phyloP scores from a whole-genome alignment of 92 coral and sea anemone genomes.

The Ricordea florida region DNA sequence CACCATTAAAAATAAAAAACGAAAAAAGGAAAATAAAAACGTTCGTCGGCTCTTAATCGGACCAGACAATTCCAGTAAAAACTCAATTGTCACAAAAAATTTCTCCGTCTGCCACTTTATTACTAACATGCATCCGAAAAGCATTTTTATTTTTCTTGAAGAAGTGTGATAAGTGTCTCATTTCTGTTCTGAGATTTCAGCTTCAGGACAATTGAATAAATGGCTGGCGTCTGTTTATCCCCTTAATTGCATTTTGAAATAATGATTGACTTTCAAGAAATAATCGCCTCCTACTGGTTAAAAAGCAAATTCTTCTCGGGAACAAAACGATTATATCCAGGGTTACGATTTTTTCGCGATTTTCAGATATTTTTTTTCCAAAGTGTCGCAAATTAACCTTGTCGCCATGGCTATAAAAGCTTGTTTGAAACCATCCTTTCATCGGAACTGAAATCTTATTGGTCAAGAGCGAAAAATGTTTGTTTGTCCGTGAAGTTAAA shows the following conservation, averaged over 20 bases:
- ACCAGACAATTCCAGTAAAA: too few species aligned
- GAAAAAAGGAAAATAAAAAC: too few species aligned
- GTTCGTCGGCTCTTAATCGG: too few species aligned
- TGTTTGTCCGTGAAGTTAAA: slow-evolving; percentile 22
- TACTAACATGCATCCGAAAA: too few species aligned
- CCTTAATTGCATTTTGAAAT: neutral
- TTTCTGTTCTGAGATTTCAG: neutral
- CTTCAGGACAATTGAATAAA: neutral
- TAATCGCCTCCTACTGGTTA: slow-evolving; percentile 2
- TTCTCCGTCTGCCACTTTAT: too few species aligned
- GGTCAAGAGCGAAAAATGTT: neutral
- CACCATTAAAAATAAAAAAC: too few species aligned
- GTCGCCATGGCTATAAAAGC: slow-evolving; percentile 20
- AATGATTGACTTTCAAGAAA: neutral
- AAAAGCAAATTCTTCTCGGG: neutral
- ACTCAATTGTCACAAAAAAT: too few species aligned
- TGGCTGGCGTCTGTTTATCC: slow-evolving; percentile 1
- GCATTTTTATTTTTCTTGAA: too few species aligned
- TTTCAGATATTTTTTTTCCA: neutral
- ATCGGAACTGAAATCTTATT: neutral
- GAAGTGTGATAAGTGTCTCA: neutral
- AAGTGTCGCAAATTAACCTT: neutral
- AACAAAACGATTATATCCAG: neutral
- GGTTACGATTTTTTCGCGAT: slow-evolving; percentile 3
- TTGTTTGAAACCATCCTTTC: neutral